Conservation (phyloP, 2,888 invertebrate species). For the Tachina grossa region DNA sequence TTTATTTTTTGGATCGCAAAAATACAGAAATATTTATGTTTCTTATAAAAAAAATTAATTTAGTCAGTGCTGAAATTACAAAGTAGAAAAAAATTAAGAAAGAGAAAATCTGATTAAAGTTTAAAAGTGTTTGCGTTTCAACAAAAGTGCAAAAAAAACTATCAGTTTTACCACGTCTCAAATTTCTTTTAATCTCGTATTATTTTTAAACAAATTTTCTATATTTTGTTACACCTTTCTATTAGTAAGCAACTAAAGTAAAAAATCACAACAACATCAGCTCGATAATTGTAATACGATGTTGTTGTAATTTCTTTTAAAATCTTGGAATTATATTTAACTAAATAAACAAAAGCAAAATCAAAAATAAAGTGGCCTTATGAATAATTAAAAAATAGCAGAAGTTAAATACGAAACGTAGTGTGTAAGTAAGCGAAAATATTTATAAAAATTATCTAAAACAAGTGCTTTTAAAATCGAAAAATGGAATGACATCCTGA, state of each 20-base stretch:
- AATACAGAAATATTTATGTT: conserved; percentile 44
- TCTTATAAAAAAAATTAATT: conserved; percentile 8
- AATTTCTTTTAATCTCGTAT: conserved; percentile 59
- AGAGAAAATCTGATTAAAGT: neutral
- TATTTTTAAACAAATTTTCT: conserved; percentile 41
- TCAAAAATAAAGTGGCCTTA: conserved; percentile 63
- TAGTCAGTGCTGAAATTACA: conserved; percentile 12
- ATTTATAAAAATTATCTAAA: conserved; percentile 21
- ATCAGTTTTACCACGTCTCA: conserved; percentile 63
- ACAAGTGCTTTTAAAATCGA: conserved; percentile 46
- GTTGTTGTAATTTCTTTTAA: conserved; percentile 49
- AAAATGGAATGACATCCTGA: conserved; percentile 73
- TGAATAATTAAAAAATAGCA: conserved; percentile 58
- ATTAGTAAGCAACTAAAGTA: conserved; percentile 65
- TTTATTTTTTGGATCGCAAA: conserved; percentile 50
- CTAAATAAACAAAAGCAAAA: conserved; percentile 49
- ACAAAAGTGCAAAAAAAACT: conserved; percentile 36
- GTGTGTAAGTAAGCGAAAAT: conserved; percentile 33
- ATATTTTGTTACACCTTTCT: conserved; percentile 66
- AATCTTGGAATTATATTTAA: conserved; percentile 50
- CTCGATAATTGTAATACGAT: conserved; percentile 29
- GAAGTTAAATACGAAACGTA: conserved; percentile 43
- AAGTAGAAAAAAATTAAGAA: neutral
- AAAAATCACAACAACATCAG: conserved; percentile 36
- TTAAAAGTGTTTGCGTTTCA: conserved; percentile 2